Conservation (phyloP, 2,113 vertebrate genomes). For the Cnemophilus loriae region DNA sequence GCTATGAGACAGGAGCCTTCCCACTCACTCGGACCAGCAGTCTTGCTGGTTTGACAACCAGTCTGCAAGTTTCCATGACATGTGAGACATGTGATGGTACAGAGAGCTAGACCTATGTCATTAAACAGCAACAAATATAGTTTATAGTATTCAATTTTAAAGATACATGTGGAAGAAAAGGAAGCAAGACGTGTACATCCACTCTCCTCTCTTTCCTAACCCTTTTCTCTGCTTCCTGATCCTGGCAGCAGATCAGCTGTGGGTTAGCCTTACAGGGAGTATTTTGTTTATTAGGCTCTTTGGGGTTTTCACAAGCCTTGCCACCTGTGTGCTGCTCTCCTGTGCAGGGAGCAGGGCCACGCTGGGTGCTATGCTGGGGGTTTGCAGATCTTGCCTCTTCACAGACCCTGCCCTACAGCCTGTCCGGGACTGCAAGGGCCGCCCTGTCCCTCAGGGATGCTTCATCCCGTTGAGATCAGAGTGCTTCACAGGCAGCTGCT, state of each 20-base stretch:
- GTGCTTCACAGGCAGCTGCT: background rate
- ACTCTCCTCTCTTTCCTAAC: background rate
- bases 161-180: background rate
- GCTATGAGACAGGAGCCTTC: background rate
- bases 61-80: background rate
- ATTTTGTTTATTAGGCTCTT: background rate
- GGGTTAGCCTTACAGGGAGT: background rate
- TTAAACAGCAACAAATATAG: background rate
- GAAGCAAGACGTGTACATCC: background rate
- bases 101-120: background rate
- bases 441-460: accelerated
- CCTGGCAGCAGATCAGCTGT: background rate
- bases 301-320: background rate
- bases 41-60: background rate
- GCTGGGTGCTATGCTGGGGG: accelerated
- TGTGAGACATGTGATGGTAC: background rate
- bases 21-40: accelerated
- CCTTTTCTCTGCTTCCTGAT: background rate
- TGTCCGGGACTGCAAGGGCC: accelerated
- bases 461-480: background rate
- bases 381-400: background rate
- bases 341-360: background rate
- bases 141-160: background rate
- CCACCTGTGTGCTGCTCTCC: background rate
- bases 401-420: background rate